These are phyloP conservation scores for Hecatera dysodea DNA, from an alignment of 2,888 invertebrate species.

Conservation along the genomic window DNA sequence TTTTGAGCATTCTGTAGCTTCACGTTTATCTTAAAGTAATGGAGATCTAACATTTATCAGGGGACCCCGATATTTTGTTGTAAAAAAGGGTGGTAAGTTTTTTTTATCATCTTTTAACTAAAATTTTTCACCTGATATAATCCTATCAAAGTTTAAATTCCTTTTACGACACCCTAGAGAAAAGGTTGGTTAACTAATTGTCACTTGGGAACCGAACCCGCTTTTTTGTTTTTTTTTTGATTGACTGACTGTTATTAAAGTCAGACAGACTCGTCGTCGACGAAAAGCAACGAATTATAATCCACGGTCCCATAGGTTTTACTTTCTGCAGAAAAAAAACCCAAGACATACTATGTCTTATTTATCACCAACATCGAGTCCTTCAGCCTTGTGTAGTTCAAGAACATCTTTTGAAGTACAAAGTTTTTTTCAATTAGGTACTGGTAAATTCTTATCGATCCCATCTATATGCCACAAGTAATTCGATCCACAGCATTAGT, in stretches of 20 bases:
- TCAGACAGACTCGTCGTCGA: neutral
- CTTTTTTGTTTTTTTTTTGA: constrained; percentile 13
- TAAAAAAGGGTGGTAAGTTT: constrained; percentile 30
- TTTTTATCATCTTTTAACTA: constrained; percentile 24
- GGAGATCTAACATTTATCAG: constrained; percentile 40
- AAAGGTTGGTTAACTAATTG: constrained; percentile 32
- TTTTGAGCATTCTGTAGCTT: constrained; percentile 26
- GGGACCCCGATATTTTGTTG: constrained; percentile 29
- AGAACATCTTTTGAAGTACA: constrained; percentile 14
- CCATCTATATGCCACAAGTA: constrained; percentile 41
- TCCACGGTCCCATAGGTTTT: neutral
- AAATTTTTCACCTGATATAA: constrained; percentile 43
- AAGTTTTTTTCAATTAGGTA: constrained; percentile 3
- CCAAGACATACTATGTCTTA: neutral
- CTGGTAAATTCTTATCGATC: constrained; percentile 29
- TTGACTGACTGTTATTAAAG: neutral
- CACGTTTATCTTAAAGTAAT: constrained; percentile 30
- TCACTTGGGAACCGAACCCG: neutral
- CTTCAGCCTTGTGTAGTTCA: neutral
- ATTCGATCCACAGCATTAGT: constrained; percentile 51
- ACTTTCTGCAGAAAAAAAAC: neutral
- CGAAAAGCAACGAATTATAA: neutral
- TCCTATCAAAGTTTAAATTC: constrained; percentile 28
- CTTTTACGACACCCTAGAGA: constrained; percentile 24
- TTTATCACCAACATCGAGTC: neutral